These are phyloP conservation scores for Vireo altiloquus DNA, from an alignment of 2,113 vertebrate species.

Conservation along the genomic window DNA sequence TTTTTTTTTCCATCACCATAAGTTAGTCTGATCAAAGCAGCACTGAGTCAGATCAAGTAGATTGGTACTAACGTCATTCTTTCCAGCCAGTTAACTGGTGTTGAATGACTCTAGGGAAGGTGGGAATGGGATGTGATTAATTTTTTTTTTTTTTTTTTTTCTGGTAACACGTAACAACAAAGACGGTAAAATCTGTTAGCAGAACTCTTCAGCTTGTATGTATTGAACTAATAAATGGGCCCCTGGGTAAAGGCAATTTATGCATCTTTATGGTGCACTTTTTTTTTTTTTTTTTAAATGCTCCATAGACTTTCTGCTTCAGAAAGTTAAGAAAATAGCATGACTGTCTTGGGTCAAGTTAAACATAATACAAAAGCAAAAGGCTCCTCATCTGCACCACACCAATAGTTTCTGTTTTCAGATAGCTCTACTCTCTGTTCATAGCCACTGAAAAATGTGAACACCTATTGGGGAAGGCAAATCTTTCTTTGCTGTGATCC, in stretches of 20 bases:
- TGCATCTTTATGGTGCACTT: not conserved
- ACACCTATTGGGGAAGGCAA: not conserved
- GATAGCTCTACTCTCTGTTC: not conserved
- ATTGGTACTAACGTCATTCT: not conserved
- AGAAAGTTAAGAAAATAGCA: not conserved
- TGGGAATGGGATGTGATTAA: not conserved
- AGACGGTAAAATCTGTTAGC: not conserved
- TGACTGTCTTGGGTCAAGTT: not conserved
- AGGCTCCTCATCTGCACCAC: fast-evolving
- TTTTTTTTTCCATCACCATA: not conserved
- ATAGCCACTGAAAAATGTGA: not conserved
- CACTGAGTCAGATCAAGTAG: not conserved
- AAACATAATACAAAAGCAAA: not conserved
- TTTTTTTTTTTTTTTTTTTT: too few species aligned
- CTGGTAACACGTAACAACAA: not conserved
- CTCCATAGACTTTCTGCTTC: not conserved
- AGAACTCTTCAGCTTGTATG: not conserved
- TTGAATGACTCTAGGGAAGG: not conserved
- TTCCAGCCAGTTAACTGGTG: not conserved
- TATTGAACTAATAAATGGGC: not conserved
- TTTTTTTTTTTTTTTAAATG: not conserved
- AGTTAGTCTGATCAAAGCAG: not conserved
- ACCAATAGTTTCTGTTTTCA: not conserved
- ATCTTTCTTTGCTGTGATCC: not conserved
- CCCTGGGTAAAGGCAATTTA: not conserved